phyloP scores from a whole-genome alignment of 2,113 vertebrate species.

The Sarotherodon lohbergeri region DNA sequence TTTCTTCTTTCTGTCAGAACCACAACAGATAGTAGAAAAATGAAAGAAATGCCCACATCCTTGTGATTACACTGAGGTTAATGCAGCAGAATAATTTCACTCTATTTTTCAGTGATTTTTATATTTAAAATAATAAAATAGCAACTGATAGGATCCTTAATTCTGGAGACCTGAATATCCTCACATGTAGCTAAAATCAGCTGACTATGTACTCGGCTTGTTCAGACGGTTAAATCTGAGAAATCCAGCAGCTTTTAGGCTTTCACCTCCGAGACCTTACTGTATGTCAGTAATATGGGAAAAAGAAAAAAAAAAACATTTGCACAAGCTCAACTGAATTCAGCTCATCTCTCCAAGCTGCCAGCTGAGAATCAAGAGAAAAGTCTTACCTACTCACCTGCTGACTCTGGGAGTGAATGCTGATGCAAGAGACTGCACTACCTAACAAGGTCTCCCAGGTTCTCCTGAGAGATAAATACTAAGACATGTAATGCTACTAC shows the following conservation, averaged over 20 bases:
- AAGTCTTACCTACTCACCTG: neutral
- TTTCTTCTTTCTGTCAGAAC: neutral
- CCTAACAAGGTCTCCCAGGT: neutral
- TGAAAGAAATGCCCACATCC: neutral
- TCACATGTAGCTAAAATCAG: neutral
- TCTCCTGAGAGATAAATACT: neutral
- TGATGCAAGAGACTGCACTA: slow-evolving; percentile 8
- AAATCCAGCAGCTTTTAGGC: neutral
- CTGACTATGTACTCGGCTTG: neutral
- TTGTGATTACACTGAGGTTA: neutral
- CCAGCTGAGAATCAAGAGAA: slow-evolving; percentile 1
- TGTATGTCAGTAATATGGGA: neutral
- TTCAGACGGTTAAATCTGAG: neutral
- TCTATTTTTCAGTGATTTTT: neutral
- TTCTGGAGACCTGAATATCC: neutral
- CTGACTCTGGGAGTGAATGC: neutral
- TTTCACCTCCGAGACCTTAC: neutral
- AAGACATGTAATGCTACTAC: neutral
- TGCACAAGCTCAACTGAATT: neutral
- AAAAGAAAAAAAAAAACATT: neutral
- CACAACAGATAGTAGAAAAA: neutral
- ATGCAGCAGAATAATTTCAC: neutral
- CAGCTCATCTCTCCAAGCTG: neutral
- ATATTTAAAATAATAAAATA: neutral
- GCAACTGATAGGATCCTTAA: neutral